phyloP scores from a whole-genome alignment of 1,140 invertebrate species.

The Habropoda laboriosa region DNA sequence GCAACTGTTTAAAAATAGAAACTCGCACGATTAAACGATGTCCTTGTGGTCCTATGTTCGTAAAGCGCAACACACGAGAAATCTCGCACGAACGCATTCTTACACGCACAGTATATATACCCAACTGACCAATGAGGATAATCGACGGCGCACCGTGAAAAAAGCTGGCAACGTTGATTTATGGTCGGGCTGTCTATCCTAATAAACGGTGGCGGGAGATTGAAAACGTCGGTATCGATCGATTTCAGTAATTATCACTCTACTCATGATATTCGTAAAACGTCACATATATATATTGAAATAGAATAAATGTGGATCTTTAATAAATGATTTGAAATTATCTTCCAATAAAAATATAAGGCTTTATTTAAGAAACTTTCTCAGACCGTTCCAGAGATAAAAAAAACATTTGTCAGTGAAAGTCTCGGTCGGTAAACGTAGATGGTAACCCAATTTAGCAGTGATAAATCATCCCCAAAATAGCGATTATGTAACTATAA shows the following conservation, averaged over 20 bases:
- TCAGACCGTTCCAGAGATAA: background rate
- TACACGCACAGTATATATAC: slow-evolving; percentile 2
- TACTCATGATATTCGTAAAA: too few species aligned
- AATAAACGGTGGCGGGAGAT: background rate
- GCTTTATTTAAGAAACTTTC: background rate
- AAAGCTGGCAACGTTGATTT: background rate
- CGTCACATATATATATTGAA: too few species aligned
- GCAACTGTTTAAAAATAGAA: background rate
- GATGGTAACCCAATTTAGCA: slow-evolving; percentile 7
- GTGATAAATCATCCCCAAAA: slow-evolving; percentile 37
- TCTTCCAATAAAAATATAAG: too few species aligned
- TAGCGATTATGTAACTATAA: slow-evolving; percentile 31
- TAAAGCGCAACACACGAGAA: background rate
- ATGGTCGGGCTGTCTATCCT: background rate
- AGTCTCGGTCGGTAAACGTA: background rate
- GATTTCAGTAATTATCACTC: background rate
- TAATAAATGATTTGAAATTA: too few species aligned
- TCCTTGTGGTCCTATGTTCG: slow-evolving; percentile 14
- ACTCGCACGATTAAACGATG: slow-evolving; percentile 11
- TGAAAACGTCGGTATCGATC: background rate
- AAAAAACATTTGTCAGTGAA: background rate
- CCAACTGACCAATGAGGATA: background rate
- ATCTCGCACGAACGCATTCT: slow-evolving; percentile 6
- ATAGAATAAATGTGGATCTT: too few species aligned
- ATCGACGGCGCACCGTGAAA: background rate